These are phyloP conservation scores for Dynastes tityus DNA, from an alignment of 2,888 invertebrate species.

Conservation along the genomic window DNA sequence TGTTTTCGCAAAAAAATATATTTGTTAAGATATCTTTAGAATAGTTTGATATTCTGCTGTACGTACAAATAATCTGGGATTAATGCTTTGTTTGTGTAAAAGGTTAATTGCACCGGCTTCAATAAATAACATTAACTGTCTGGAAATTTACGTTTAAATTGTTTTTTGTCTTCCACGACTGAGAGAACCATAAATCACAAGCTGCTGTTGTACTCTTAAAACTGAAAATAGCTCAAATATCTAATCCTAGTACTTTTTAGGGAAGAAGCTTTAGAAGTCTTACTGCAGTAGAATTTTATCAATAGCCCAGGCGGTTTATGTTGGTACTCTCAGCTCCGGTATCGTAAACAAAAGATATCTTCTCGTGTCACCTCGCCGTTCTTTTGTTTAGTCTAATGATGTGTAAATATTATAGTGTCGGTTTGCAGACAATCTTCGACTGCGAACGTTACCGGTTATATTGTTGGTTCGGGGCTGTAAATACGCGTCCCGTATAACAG, in stretches of 20 bases:
- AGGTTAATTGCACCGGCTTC: no score
- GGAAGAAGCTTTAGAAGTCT: background rate
- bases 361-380: background rate
- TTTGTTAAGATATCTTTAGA: no score
- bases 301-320: background rate
- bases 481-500: background rate
- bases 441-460: constrained; percentile 30
- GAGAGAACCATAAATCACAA: background rate
- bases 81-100: no score
- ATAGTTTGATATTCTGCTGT: no score
- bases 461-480: constrained; percentile 2
- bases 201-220: background rate
- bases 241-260: background rate
- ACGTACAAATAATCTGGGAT: no score
- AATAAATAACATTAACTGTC: no score
- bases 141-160: background rate
- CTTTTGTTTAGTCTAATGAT: constrained; percentile 36
- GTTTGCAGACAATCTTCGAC: constrained; percentile 24
- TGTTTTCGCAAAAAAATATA: no score
- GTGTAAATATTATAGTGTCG: constrained; percentile 25
- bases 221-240: constrained; percentile 7
- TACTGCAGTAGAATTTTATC: constrained; percentile 12
- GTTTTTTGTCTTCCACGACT: background rate
- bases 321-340: background rate
- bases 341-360: constrained; percentile 31